phyloP scores from a whole-genome alignment of 2,797 vertebrate genomes.

The Hypotaenidia philippensis region DNA sequence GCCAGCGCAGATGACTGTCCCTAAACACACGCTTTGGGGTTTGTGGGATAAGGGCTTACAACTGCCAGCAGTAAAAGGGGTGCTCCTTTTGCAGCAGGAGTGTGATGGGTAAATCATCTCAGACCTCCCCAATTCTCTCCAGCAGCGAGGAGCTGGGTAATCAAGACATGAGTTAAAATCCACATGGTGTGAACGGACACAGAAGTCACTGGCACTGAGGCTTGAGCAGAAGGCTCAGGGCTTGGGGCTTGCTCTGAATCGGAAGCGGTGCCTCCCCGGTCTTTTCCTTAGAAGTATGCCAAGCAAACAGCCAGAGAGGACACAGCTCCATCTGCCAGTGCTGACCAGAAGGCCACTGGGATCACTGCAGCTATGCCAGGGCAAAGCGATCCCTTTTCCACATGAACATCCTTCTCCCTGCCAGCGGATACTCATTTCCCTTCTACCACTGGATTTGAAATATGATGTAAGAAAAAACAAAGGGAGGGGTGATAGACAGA shows the following conservation, averaged over 20 bases:
- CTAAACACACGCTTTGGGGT: accelerated
- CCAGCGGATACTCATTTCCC: background rate
- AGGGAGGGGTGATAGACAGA: accelerated
- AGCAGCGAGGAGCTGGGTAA: background rate
- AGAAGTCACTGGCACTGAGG: background rate
- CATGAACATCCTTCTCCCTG: background rate
- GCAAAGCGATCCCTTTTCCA: background rate
- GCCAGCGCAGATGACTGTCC: background rate
- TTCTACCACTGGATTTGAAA: background rate
- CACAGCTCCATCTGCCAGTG: background rate
- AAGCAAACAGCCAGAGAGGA: background rate
- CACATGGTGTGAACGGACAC: background rate
- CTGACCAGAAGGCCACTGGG: background rate
- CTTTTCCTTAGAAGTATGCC: background rate
- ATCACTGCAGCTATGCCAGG: background rate
- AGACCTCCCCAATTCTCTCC: background rate
- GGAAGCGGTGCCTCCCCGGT: background rate
- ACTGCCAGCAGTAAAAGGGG: background rate
- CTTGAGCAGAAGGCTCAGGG: background rate
- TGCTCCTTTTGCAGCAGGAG: background rate
- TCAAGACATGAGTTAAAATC: background rate
- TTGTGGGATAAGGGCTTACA: background rate
- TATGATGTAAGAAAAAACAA: background rate
- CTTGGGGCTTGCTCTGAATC: background rate
- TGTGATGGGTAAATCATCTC: background rate